Evolutionary conservation across 2,888 invertebrate species (phyloP).

Genomic region (Cacoxenus indagator): DNA sequence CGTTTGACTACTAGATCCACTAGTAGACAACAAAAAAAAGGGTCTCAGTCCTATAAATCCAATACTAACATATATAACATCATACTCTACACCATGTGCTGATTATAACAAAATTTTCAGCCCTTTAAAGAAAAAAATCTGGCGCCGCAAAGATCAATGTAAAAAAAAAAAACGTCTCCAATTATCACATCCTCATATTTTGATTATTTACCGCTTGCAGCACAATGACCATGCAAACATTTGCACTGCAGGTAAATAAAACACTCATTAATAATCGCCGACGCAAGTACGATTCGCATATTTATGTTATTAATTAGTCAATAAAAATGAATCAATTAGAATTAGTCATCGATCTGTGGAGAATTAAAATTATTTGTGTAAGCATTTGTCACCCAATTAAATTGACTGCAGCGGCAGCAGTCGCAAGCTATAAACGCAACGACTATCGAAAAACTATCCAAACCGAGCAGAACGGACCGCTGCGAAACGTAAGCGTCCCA

Average conservation of each 20-base stretch:
- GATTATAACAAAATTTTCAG: too few relatives aligned
- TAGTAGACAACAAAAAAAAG: too few relatives aligned
- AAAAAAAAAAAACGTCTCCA: too few relatives aligned
- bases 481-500: too few relatives aligned
- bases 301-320: constrained; percentile 55
- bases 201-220: too few relatives aligned
- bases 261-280: not conserved
- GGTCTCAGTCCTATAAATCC: too few relatives aligned
- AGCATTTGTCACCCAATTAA: constrained; percentile 64
- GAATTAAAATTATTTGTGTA: constrained; percentile 56
- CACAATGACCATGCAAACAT: not conserved
- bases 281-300: constrained; percentile 11
- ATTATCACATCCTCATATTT: too few relatives aligned
- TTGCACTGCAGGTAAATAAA: not conserved
- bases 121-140: too few relatives aligned
- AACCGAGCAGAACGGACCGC: not conserved
- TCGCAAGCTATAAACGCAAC: constrained; percentile 23
- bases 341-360: constrained; percentile 61
- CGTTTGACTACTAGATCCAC: too few relatives aligned
- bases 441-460: not conserved
- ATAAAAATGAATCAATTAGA: constrained; percentile 58
- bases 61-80: too few relatives aligned
- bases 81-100: too few relatives aligned
- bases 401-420: constrained; percentile 42
- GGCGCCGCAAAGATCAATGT: too few relatives aligned